phyloP scores from a whole-genome alignment of 1,140 invertebrate genomes.

The Epicauta chinensis region DNA sequence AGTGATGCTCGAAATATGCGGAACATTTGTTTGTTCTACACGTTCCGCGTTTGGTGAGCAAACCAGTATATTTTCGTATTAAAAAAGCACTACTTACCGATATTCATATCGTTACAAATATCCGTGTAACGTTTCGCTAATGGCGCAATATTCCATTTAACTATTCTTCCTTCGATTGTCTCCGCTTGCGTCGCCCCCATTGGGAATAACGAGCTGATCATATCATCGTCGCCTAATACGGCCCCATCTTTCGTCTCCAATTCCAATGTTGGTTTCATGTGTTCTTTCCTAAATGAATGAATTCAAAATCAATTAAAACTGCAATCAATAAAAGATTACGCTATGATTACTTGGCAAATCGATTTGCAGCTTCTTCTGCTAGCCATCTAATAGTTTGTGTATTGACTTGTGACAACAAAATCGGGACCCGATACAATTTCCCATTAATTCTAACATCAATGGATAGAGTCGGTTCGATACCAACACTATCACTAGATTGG shows the following conservation, averaged over 20 bases:
- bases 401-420: conserved; percentile 52
- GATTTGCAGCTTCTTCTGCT: conserved; percentile 57
- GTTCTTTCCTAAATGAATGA: conserved; percentile 50
- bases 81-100: no score
- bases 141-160: conserved; percentile 57
- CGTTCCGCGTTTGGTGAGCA: no score
- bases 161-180: conserved; percentile 53
- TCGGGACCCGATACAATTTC: conserved; percentile 56
- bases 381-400: conserved; percentile 61
- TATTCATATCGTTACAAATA: conserved; percentile 52
- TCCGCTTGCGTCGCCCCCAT: conserved; percentile 40
- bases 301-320: no score
- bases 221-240: conserved; percentile 57
- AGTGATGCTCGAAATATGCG: no score
- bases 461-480: conserved; percentile 33
- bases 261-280: conserved; percentile 54
- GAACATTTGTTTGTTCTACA: no score
- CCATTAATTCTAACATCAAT: conserved; percentile 59
- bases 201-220: conserved; percentile 50
- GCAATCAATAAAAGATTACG: no score
- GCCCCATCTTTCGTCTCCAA: conserved; percentile 61
- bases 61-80: no score
- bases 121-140: conserved; percentile 57
- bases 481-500: neutral
- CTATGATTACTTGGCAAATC: conserved; percentile 58